Base-by-base conservation (phyloP, 2,797 vertebrate species). In the Uromys caudimaculatus region DNA sequence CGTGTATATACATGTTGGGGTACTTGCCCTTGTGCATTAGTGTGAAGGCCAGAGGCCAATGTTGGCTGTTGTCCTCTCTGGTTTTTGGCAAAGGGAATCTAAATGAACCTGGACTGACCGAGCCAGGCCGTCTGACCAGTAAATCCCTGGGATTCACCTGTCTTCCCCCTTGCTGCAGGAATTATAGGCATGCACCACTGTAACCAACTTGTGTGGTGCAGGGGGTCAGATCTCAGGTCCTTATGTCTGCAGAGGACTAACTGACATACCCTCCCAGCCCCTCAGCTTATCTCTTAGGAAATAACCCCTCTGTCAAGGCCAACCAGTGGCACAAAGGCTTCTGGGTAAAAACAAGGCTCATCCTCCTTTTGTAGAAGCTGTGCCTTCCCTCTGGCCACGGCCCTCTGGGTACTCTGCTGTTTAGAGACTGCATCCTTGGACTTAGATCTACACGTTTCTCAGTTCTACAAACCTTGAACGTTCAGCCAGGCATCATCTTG, bases 391-490 rank as follows among this genome's bases (percentile, higher is more conserved):
- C 35, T 50, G 62, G 44, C 58, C 6, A 4, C 9, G 82, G 67
- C 21, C 27, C 9, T 76, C 54, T 75, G 6, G 50, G 11, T 67
- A 58, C 27, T 77, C 83, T 89, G 19, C 19, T 50, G 6, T 90
- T 92, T 23, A 50, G 32, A 44, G 24, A 84, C 92, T 75, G 1
- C 19, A 21, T 69, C 60, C 92, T 69, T 95, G 41, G 23, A 62
- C 95, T 67, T 89, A 92, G 78, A 69, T 71, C 32, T 58, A 90
- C n/a, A 47, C 14, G 32, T 24, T 82, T 93, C 78, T 79, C 29
- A 50, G 17, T 86, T 92, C 67, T 64, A 73, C 75, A 94, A 58
- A 73, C 7, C 23, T 90, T 29, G 67, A 77, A 94, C 84, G 69
- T 82, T 89, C 27, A 92, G 64, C 2, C 16, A 64, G 23, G 8